Conservation (phyloP, 2,888 invertebrate genomes). For the Fragum fragum region DNA sequence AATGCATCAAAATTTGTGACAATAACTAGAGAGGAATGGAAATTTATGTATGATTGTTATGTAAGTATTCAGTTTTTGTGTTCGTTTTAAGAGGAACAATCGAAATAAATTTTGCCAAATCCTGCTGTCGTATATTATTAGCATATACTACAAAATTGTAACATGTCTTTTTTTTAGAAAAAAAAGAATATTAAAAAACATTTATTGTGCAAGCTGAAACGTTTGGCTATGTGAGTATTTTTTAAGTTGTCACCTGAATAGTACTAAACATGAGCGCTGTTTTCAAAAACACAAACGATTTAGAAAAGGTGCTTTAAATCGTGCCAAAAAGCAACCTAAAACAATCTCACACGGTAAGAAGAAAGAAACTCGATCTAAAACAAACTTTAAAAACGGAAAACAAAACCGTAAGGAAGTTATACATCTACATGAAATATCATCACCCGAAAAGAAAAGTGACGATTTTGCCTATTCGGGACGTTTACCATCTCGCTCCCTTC, state of each 20-base stretch:
- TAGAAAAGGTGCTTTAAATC: background rate
- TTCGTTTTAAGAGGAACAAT: background rate
- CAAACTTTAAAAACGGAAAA: no score
- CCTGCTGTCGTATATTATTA: no score
- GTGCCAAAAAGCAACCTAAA: background rate
- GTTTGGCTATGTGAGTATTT: constrained; percentile 13
- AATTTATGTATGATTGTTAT: constrained; percentile 7
- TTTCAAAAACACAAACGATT: background rate
- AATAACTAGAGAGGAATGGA: background rate
- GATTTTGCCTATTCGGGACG: no score
- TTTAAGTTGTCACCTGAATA: constrained; percentile 16
- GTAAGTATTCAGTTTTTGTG: constrained; percentile 3
- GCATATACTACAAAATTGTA: no score
- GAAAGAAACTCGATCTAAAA: no score
- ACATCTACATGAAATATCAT: no score
- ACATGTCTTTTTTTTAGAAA: background rate
- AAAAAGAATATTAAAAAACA: constrained; percentile 5
- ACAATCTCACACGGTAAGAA: background rate
- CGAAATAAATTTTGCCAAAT: no score
- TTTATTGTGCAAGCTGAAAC: constrained; percentile 2
- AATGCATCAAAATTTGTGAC: constrained; percentile 18
- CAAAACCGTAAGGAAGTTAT: no score
- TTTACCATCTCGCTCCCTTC: no score
- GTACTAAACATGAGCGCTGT: background rate
- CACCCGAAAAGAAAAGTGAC: no score